Conservation (phyloP, 2,797 vertebrate species). For the Orientallactaga sibirica region DNA sequence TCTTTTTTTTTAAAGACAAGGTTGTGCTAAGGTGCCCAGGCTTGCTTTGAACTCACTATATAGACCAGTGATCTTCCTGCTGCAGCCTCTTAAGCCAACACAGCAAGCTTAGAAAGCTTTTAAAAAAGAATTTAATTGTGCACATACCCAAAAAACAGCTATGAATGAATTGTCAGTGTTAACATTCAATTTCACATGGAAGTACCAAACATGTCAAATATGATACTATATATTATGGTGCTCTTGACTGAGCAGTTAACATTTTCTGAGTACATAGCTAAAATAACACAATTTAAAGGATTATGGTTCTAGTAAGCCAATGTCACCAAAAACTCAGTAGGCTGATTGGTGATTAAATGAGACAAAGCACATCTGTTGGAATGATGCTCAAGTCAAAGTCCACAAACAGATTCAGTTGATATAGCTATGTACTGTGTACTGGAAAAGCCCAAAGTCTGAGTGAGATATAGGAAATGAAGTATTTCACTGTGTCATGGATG, state of each 20-base stretch:
- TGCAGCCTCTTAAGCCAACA: background rate
- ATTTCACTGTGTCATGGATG: background rate
- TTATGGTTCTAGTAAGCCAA: constrained; percentile 11
- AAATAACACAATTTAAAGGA: background rate
- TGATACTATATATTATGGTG: background rate
- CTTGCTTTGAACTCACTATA: background rate
- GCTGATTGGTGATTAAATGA: background rate
- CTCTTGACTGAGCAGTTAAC: background rate
- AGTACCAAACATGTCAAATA: background rate
- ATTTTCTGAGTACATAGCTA: background rate
- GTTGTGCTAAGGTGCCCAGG: too few relatives aligned
- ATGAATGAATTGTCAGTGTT: constrained; percentile 29
- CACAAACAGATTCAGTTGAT: background rate
- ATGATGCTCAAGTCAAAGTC: background rate
- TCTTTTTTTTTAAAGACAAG: background rate
- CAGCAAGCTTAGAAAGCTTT: background rate
- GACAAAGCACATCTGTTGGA: constrained; percentile 1
- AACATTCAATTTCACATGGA: constrained; percentile 12
- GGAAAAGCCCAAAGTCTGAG: background rate
- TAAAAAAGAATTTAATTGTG: constrained; percentile 27
- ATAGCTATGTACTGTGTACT: background rate
- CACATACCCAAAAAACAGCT: constrained; percentile 42
- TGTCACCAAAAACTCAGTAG: background rate
- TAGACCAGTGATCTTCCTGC: background rate
- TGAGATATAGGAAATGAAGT: background rate